A percentile compares a stretch with the other conserved stretches of the same genome.
phyloP scores from a whole-genome alignment of 2,113 vertebrate genomes.

The Spilogale gracilis region DNA sequence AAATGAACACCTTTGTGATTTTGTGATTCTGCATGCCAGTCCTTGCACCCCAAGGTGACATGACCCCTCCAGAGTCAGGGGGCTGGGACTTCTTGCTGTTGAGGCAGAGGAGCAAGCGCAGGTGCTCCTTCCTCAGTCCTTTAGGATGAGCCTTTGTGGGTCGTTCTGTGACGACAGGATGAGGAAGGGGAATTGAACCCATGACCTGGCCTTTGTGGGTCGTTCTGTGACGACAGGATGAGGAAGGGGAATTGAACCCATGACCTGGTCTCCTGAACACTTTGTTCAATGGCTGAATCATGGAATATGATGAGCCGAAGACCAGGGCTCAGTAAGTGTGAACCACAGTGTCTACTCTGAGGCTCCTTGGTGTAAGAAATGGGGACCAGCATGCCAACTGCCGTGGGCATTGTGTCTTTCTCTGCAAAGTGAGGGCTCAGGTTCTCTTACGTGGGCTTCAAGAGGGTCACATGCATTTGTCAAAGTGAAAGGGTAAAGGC shows the following conservation, averaged over 20 bases:
- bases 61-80: rapidly evolving
- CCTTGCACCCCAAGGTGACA: neutral
- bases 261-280: neutral
- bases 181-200: neutral
- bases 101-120: neutral
- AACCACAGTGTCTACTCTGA: neutral
- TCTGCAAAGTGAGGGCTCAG: neutral
- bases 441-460: neutral
- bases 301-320: rapidly evolving
- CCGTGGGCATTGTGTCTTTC: neutral
- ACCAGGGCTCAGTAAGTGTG: neutral
- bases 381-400: rapidly evolving
- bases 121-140: neutral
- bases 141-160: neutral
- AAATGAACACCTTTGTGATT: neutral
- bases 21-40: neutral
- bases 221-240: neutral
- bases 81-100: neutral
- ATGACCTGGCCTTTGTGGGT: neutral
- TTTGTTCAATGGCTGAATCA: neutral
- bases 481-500: neutral
- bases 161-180: neutral
- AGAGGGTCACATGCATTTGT: neutral
- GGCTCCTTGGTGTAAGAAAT: rapidly evolving
- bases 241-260: neutral